Conservation (phyloP, 1,140 invertebrate genomes). For the Gerris buenoi region DNA sequence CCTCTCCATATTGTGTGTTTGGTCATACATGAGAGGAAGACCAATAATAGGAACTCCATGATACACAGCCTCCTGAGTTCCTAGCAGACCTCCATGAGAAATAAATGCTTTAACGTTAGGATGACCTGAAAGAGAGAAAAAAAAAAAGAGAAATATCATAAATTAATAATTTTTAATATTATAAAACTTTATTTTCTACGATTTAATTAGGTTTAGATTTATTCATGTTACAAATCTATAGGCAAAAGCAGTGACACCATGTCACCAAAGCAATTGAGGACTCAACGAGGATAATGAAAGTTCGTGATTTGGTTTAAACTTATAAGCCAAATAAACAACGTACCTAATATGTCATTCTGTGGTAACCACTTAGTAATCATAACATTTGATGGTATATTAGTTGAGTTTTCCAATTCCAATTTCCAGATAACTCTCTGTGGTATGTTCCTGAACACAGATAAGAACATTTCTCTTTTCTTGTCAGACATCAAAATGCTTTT, state of each 20-base stretch:
- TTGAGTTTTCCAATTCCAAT: slow-evolving; percentile 45
- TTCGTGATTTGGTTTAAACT: too few species aligned
- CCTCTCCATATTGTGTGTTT: slow-evolving; percentile 25
- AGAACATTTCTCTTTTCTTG: slow-evolving; percentile 29
- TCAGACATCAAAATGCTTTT: slow-evolving; percentile 41
- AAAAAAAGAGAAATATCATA: too few species aligned
- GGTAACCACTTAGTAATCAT: slow-evolving; percentile 49
- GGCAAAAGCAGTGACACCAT: too few species aligned
- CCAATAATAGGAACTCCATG: slow-evolving; percentile 33
- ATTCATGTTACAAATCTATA: too few species aligned
- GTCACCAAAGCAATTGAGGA: too few species aligned
- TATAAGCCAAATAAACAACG: too few species aligned
- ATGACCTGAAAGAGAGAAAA: slow-evolving; percentile 31
- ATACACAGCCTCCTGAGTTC: slow-evolving; percentile 32
- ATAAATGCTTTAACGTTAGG: slow-evolving; percentile 31
- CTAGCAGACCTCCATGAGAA: slow-evolving; percentile 34
- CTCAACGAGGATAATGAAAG: too few species aligned
- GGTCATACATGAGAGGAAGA: slow-evolving; percentile 23
- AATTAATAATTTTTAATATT: too few species aligned
- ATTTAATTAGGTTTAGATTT: too few species aligned
- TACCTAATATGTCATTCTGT: slow-evolving; percentile 52
- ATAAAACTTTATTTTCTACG: too few species aligned
- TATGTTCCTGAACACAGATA: slow-evolving; percentile 24
- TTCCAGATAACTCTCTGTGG: slow-evolving; percentile 50
- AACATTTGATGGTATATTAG: slow-evolving; percentile 42